Evolutionary conservation across 1,140 invertebrate species (phyloP).

Genomic region (Aphelenchoides fujianensis): DNA sequence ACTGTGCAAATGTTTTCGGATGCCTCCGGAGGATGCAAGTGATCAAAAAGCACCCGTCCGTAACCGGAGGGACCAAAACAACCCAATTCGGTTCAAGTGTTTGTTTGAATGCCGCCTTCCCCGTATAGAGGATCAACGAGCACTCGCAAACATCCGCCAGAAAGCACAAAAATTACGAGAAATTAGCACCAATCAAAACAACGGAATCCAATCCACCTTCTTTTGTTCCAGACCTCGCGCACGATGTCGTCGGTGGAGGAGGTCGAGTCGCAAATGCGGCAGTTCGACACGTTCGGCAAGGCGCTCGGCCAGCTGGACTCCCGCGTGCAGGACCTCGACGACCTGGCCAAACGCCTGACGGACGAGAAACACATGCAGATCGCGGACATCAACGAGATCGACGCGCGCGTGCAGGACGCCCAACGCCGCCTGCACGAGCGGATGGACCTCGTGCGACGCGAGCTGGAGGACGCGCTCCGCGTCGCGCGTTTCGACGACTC

Average conservation of each 20-base stretch:
- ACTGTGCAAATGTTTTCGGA: background rate
- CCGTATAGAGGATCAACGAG: too few relatives aligned
- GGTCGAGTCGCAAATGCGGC: conserved; percentile 64
- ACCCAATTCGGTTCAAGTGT: background rate
- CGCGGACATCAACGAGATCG: conserved; percentile 63
- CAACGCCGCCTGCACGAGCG: conserved; percentile 71
- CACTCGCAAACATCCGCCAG: too few relatives aligned
- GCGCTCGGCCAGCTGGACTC: conserved; percentile 69
- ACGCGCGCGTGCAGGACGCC: conserved; percentile 40
- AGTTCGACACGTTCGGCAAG: conserved; percentile 72
- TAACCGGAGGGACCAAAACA: background rate
- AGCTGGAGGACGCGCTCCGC: conserved; percentile 76
- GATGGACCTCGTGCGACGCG: conserved; percentile 68
- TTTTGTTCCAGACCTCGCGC: background rate
- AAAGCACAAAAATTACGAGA: background rate
- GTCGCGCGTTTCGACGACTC: conserved; percentile 86
- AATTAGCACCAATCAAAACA: background rate
- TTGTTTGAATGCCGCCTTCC: background rate
- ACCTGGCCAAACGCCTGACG: conserved; percentile 57
- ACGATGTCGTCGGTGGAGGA: conserved; percentile 1
- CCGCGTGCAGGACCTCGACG: conserved; percentile 61
- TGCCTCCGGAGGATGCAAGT: too few relatives aligned
- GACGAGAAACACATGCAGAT: conserved; percentile 63
- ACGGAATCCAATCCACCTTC: too few relatives aligned
- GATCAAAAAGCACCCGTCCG: background rate